phyloP scores from a whole-genome alignment of 2,113 vertebrate species.

The Nyctereutes procyonoides region DNA sequence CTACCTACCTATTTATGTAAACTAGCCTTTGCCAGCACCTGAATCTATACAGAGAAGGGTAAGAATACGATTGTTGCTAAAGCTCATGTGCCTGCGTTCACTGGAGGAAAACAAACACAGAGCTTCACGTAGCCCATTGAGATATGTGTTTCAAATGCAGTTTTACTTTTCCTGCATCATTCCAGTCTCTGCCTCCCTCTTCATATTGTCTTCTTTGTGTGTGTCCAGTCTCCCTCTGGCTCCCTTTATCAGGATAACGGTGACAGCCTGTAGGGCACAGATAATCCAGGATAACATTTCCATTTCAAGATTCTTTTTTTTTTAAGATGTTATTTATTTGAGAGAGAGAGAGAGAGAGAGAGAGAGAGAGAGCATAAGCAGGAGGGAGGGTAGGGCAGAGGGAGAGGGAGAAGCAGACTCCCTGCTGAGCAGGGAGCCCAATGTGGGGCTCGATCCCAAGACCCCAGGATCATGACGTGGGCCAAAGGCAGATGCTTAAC shows the following conservation, averaged over 20 bases:
- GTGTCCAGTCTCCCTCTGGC: background rate
- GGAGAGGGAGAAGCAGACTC: background rate
- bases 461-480: background rate
- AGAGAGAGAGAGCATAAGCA: background rate
- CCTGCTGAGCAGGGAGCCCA: background rate
- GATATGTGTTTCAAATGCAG: background rate
- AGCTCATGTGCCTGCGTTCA: background rate
- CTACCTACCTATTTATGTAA: background rate
- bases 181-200: background rate
- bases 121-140: background rate
- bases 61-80: background rate
- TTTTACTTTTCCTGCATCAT: constrained; percentile 1
- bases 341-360: too few relatives aligned
- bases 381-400: background rate
- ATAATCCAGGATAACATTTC: background rate
- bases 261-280: background rate
- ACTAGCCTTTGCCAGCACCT: background rate
- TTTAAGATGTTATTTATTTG: background rate
- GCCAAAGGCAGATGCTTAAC: background rate
- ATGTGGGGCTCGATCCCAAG: background rate
- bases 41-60: background rate
- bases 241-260: background rate
- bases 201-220: background rate
- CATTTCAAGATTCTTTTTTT: background rate
- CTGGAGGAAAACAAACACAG: background rate